Base-by-base conservation (phyloP, 2,888 invertebrate species). In the Himalopsyche japonica region DNA sequence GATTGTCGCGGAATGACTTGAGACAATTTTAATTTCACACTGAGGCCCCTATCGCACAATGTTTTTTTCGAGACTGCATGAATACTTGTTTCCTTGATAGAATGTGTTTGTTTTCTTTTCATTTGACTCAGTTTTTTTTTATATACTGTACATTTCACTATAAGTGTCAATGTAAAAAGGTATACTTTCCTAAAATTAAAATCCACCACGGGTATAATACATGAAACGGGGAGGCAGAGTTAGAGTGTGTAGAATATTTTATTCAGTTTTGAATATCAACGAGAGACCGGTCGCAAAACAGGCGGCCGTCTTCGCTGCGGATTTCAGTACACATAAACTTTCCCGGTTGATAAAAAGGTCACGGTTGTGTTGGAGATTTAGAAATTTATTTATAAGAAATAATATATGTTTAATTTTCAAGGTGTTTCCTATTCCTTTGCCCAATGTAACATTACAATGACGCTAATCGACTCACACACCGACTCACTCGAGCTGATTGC, bases 41-140 rank as follows among this genome's bases (percentile, higher is more conserved):
- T 82, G 80, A 82, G 84, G 83, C 85, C 86, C 86, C 80, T 82
- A 43, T 86, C 83, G 87, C 87, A 87, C 87, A 86, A 84, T 85
- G 57, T 87, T 85, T 82, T 76, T 86, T 86, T 87, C 84, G 76
- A 86, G 82, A 87, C 79, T 87, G 87, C 87, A 87, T 87, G 87
- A 84, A 81, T 85, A 82, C 84, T 87, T 87, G 84, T 87, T 86
- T 86, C 82, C 86, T 87, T 86, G 80, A 83, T 87, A 86, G 84
- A 85, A 84, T 85, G 85, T 85, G 86, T 85, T 86, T 81, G 82
- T 84, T 86, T 82, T 86, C 80, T 76, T 85, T 85, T 84, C 78
- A 78, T 85, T 84, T 85, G 57, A 85, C 82, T 85, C 82, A 86
- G 79, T 77, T 82, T 80, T 70, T 32, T n/a, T 49, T 83, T 80